Percentiles rank a stretch among this genome's conserved stretches.
Evolutionary conservation across 2,888 invertebrate species (phyloP).

Genomic region (Apocheima hispidaria): DNA sequence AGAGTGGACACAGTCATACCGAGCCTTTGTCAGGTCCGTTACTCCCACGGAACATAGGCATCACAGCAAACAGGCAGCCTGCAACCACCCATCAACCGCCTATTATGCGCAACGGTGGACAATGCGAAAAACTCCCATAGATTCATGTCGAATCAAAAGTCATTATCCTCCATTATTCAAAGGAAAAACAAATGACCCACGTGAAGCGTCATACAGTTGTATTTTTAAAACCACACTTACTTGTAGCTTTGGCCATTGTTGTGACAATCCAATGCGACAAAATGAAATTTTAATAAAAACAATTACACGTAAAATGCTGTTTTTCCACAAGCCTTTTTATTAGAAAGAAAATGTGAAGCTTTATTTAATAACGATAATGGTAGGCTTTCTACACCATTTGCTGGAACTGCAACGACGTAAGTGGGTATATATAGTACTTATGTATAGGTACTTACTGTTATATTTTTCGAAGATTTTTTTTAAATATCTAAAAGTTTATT

Average conservation of each 20-base stretch:
- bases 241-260: constrained; percentile 34
- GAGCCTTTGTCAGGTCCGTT: constrained; percentile 77
- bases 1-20: constrained; percentile 57
- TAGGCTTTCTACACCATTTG: constrained; percentile 33
- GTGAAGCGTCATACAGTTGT: constrained; percentile 52
- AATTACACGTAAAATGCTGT: constrained; percentile 41
- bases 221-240: constrained; percentile 54
- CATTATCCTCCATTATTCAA: constrained; percentile 66
- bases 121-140: constrained; percentile 75
- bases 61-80: constrained; percentile 66
- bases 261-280: constrained; percentile 41
- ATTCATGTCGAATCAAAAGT: constrained; percentile 73
- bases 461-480: background rate
- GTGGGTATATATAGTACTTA: too few relatives aligned
- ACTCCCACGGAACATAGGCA: constrained; percentile 73
- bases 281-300: constrained; percentile 50
- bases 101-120: constrained; percentile 76
- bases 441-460: background rate
- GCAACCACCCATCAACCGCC: constrained; percentile 68
- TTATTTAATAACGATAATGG: constrained; percentile 32
- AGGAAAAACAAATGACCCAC: constrained; percentile 50
- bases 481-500: background rate
- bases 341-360: constrained; percentile 32
- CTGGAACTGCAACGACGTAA: constrained; percentile 8
- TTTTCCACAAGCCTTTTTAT: constrained; percentile 39